Evolutionary conservation across 1,140 invertebrate genomes (phyloP).

Genomic region (Asbolus verrucosus): DNA sequence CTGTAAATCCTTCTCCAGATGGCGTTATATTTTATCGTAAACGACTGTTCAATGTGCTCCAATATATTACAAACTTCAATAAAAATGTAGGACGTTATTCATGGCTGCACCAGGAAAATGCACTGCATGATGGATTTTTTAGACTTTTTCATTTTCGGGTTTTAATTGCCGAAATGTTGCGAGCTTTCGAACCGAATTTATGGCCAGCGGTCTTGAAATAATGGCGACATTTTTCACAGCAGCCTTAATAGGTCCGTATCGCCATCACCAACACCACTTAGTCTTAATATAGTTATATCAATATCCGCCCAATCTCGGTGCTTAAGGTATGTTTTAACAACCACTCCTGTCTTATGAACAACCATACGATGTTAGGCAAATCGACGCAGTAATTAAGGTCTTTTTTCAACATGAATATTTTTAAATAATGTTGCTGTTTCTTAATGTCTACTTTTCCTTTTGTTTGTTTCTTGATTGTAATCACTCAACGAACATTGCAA

Average conservation of each 20-base stretch:
- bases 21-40: constrained; percentile 26
- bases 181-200: constrained; percentile 29
- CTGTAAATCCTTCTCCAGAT: constrained; percentile 22
- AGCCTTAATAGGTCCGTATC: constrained; percentile 40
- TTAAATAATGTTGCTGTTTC: too few relatives aligned
- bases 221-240: constrained; percentile 42
- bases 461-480: too few relatives aligned
- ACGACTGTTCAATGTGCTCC: constrained; percentile 8
- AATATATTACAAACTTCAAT: constrained; percentile 22
- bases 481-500: too few relatives aligned
- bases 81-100: constrained; percentile 23
- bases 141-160: constrained; percentile 7
- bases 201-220: constrained; percentile 23
- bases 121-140: neutral
- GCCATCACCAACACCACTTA: constrained; percentile 31
- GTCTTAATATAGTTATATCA: constrained; percentile 38
- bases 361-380: too few relatives aligned
- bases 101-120: constrained; percentile 11
- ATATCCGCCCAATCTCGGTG: constrained; percentile 2
- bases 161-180: constrained; percentile 39
- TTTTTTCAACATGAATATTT: too few relatives aligned
- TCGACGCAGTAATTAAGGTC: too few relatives aligned
- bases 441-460: too few relatives aligned
- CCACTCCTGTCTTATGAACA: too few relatives aligned
- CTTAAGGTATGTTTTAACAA: too few relatives aligned